A percentile compares a stretch with the other conserved stretches of the same genome.
Conservation (phyloP, 2,888 invertebrate genomes). For the Ophonus ardosiacus region DNA sequence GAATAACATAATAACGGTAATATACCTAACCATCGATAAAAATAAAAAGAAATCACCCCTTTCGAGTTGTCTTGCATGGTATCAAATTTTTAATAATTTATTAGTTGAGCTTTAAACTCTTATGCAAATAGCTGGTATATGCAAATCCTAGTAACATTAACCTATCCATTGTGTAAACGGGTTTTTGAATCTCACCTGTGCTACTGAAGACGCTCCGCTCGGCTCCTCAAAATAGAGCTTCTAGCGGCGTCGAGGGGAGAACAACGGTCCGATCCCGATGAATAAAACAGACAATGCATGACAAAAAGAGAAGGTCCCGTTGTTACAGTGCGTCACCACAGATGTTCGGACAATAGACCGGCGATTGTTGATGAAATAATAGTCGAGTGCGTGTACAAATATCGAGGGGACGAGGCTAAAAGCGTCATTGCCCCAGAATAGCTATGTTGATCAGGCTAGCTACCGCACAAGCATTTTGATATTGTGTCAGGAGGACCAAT, state of each 20-base stretch:
- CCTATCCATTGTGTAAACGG: not conserved
- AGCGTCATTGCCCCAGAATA: slow-evolving; percentile 42
- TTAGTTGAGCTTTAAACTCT: not conserved
- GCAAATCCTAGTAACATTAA: slow-evolving; percentile 37
- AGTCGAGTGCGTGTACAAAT: slow-evolving; percentile 73
- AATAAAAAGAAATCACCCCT: not conserved
- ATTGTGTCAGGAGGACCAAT: not conserved
- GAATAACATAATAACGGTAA: too few relatives aligned
- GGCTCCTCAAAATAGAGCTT: not conserved
- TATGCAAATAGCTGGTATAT: slow-evolving; percentile 3
- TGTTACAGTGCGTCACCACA: slow-evolving; percentile 68
- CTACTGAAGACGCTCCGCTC: not conserved
- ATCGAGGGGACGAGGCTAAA: slow-evolving; percentile 64
- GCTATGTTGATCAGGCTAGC: not conserved
- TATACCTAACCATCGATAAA: not conserved
- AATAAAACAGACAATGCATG: slow-evolving; percentile 58
- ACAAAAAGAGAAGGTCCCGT: slow-evolving; percentile 52
- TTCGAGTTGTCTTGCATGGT: not conserved
- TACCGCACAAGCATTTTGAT: slow-evolving; percentile 5
- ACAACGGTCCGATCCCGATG: slow-evolving; percentile 41
- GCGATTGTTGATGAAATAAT: slow-evolving; percentile 75
- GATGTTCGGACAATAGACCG: slow-evolving; percentile 74
- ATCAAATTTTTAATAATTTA: slow-evolving; percentile 1
- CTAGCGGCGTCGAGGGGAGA: slow-evolving; percentile 10
- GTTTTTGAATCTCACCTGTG: slow-evolving; percentile 25